phyloP scores from a whole-genome alignment of 2,888 invertebrate species.

The Nectonema munidae region DNA sequence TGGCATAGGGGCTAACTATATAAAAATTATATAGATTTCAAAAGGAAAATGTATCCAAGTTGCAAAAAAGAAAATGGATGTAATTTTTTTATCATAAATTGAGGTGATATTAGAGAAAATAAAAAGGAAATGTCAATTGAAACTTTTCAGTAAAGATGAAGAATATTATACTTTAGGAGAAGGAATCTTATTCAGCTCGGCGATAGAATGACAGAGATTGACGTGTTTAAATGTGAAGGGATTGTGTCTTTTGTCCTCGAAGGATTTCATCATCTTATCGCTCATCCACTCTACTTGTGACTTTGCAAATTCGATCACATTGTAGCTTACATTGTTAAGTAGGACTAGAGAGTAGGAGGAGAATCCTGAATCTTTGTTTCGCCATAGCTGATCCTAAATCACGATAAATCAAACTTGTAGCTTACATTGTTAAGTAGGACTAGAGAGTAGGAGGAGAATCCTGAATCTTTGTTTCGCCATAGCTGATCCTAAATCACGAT shows the following conservation, averaged over 20 bases:
- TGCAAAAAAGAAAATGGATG: no score
- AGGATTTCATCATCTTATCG: slow-evolving; percentile 54
- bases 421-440: slow-evolving; percentile 75
- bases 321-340: slow-evolving; percentile 77
- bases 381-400: slow-evolving; percentile 44
- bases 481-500: slow-evolving; percentile 33
- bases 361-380: slow-evolving; percentile 70
- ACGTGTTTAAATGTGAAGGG: slow-evolving; percentile 77
- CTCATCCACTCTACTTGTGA: slow-evolving; percentile 99
- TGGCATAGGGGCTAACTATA: no score
- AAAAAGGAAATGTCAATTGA: not conserved
- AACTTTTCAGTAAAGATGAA: not conserved
- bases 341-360: slow-evolving; percentile 67
- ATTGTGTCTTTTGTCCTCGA: slow-evolving; percentile 30
- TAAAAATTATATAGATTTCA: no score
- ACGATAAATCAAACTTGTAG: slow-evolving; percentile 33
- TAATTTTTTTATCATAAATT: no score
- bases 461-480: slow-evolving; percentile 76
- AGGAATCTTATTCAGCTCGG: slow-evolving; percentile 45
- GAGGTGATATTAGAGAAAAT: no score
- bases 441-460: slow-evolving; percentile 62
- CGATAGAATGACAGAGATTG: slow-evolving; percentile 61
- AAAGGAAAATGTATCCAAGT: no score
- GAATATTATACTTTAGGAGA: slow-evolving; percentile 37
- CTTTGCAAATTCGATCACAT: slow-evolving; percentile 91